Evolutionary conservation across 2,888 invertebrate species (phyloP), one percentile per base, ranked within the genome.

Genomic region (Andrena fulva): DNA sequence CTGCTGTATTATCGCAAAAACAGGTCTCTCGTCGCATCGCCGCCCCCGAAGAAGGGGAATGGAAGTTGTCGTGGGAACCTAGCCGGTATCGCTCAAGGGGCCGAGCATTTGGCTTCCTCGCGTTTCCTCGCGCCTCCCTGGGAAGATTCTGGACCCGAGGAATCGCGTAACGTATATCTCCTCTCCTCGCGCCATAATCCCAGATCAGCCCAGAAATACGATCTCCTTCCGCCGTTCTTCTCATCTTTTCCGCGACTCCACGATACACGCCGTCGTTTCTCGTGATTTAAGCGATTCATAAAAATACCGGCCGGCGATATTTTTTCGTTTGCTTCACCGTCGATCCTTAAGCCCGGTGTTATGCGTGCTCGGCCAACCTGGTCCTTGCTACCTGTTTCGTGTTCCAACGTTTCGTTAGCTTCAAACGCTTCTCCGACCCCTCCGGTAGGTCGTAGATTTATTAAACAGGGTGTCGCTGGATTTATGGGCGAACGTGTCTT

Each of bases 151-250:
- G 66, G 72, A 63, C 69, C 20, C 54, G 56, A 52, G 52, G 7
- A 80, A 50, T 76, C 66, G 71, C 56, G 72, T 60, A 68, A 60
- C 67, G 52, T 75, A 79, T 68, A 54, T 71, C 68, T 27, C 70
- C 64, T 75, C 71, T 71, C 77, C 59, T 78, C 72, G 67, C 74
- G 24, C 81, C 80, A 77, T 86, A 86, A 89, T 90, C 82, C 87
- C 79, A 84, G 84, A 86, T 87, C 88, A 88, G 78, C 84, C 80
- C 33, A 54, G 73, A 84, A 76, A 68, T 74, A 62, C 66, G 80
- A 79, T 82, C 54, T 31, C 74, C 64, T 60, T 72, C 42, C 72
- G 33, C 75, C 68, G 48, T 78, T 68, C 75, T 71, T 75, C 74
- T 62, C 70, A 66, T 62, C 73, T 76, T 74, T 75, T 63, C 42